These are phyloP conservation scores for Entomobrya multifasciata DNA, from an alignment of 2,888 invertebrate species.

Conservation along the genomic window DNA sequence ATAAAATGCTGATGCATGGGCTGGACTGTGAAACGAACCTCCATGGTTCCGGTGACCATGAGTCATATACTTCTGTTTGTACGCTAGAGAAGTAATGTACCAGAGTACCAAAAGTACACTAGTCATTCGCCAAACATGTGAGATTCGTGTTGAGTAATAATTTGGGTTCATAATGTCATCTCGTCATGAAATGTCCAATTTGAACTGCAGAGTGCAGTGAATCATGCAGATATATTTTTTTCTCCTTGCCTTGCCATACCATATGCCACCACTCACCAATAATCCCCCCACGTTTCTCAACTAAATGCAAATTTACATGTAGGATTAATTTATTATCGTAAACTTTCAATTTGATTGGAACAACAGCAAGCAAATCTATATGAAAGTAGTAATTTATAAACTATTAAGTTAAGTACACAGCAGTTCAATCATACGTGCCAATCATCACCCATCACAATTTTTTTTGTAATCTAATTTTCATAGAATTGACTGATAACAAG, in stretches of 20 bases:
- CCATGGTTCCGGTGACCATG: slow-evolving; percentile 74
- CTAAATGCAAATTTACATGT: slow-evolving; percentile 1
- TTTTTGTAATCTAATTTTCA: slow-evolving; percentile 21
- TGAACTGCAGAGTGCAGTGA: neutral
- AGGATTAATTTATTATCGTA: slow-evolving; percentile 27
- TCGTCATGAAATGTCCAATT: slow-evolving; percentile 1
- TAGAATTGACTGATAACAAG: slow-evolving; percentile 43
- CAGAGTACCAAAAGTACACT: neutral
- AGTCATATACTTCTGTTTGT: slow-evolving; percentile 52
- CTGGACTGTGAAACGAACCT: slow-evolving; percentile 68
- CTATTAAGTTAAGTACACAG: slow-evolving; percentile 29
- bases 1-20: slow-evolving; percentile 39
- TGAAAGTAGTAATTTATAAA: too few species aligned
- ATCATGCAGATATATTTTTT: too few species aligned
- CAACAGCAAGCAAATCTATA: too few species aligned
- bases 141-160: slow-evolving; percentile 53
- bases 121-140: slow-evolving; percentile 43
- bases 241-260: neutral
- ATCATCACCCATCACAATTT: slow-evolving; percentile 34
- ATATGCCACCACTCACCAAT: neutral
- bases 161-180: slow-evolving; percentile 66
- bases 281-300: neutral
- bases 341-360: neutral
- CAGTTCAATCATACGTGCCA: slow-evolving; percentile 51
- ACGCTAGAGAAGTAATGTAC: neutral